Conservation (phyloP, 2,113 vertebrate species). For the Paraplagusia blochii region DNA sequence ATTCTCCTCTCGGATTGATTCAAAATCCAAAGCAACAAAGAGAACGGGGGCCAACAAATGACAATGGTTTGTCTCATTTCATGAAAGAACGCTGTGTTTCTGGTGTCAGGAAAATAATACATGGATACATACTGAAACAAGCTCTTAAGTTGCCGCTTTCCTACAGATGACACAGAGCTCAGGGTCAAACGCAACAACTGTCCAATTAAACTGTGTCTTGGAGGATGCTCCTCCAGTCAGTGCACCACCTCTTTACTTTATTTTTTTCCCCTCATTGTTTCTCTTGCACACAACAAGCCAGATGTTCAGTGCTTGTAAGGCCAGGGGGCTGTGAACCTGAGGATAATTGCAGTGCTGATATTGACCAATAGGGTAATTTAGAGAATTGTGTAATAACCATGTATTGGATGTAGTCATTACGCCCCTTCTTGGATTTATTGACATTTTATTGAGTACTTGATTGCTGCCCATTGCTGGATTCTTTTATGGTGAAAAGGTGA, state of each 20-base stretch:
- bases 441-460: neutral
- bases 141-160: slow-evolving; percentile 27
- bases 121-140: no score
- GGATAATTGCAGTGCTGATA: slow-evolving; percentile 38
- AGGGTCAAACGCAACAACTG: slow-evolving; percentile 50
- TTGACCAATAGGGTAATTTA: slow-evolving; percentile 26
- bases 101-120: slow-evolving; percentile 10
- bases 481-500: no score
- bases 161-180: slow-evolving; percentile 31
- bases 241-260: neutral
- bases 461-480: no score
- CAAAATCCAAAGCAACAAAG: slow-evolving; percentile 4
- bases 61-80: slow-evolving; percentile 19
- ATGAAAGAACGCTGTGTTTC: slow-evolving; percentile 9
- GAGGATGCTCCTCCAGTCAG: slow-evolving; percentile 36
- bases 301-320: slow-evolving; percentile 42
- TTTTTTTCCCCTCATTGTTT: slow-evolving; percentile 10
- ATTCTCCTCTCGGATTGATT: slow-evolving; percentile 2
- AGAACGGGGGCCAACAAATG: neutral
- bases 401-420: slow-evolving; percentile 16
- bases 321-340: slow-evolving; percentile 18
- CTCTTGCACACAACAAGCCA: slow-evolving; percentile 31
- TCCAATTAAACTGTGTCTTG: slow-evolving; percentile 59
- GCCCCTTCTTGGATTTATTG: slow-evolving; percentile 14
- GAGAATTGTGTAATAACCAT: slow-evolving; percentile 38